phyloP scores from a whole-genome alignment of 30 jellyfish, hydroid and myxozoan species.

The Aurelia aurita complex sp. Pacific region DNA sequence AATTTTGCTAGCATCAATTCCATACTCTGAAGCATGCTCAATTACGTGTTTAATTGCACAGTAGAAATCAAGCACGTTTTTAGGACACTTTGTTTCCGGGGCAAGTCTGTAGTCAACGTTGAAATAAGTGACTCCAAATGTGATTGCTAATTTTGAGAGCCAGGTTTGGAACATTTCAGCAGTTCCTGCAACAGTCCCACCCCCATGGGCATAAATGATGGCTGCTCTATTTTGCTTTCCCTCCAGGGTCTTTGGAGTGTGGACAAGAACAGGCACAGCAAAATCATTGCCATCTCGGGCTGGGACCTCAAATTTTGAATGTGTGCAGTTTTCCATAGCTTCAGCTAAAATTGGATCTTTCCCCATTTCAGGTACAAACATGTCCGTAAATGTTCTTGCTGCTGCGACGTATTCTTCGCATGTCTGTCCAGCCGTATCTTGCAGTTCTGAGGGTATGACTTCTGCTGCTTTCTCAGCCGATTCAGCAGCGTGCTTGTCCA shows the following conservation, averaged over 20 bases:
- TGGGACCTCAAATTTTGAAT: slow-evolving; percentile 27
- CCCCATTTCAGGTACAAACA: neutral
- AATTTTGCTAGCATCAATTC: slow-evolving; percentile 27
- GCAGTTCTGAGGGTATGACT: too few species aligned
- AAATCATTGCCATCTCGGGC: slow-evolving; percentile 13
- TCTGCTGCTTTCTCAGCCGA: neutral
- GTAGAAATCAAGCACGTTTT: too few species aligned
- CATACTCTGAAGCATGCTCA: slow-evolving; percentile 3
- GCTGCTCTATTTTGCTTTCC: slow-evolving; percentile 1
- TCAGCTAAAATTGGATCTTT: neutral
- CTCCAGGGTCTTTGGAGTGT: slow-evolving; percentile 22
- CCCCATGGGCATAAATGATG: too few species aligned
- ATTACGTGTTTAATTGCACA: too few species aligned
- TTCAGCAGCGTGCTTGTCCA: neutral
- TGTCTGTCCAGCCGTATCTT: too few species aligned
- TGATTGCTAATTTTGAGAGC: slow-evolving; percentile 3
- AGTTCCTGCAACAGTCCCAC: neutral
- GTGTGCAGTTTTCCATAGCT: slow-evolving; percentile 10
- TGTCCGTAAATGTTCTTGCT: too few species aligned
- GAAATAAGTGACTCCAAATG: neutral
- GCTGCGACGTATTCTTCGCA: too few species aligned
- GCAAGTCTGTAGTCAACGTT: too few species aligned
- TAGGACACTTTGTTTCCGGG: too few species aligned
- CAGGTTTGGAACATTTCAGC: slow-evolving; percentile 24
- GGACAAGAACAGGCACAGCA: slow-evolving; percentile 1